These are phyloP conservation scores for Pitta sordida DNA, from an alignment of 2,113 vertebrate genomes.

Conservation along the genomic window DNA sequence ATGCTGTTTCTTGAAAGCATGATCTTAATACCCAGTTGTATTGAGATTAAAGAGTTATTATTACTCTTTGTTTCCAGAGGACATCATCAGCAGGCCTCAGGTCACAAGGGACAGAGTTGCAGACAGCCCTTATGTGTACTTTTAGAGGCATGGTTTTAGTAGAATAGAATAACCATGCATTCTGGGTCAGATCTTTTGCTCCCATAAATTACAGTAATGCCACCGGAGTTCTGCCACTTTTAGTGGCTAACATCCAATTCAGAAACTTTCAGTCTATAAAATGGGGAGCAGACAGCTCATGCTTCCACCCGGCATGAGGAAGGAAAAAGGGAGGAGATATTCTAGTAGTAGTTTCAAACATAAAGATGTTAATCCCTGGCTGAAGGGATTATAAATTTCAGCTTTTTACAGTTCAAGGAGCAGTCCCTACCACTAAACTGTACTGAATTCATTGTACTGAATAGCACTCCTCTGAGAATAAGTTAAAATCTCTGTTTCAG, in stretches of 20 bases:
- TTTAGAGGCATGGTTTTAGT: background rate
- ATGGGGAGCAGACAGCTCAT: background rate
- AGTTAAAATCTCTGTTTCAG: background rate
- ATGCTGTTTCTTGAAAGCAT: background rate
- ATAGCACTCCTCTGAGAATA: background rate
- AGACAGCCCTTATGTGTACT: background rate
- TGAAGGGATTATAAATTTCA: background rate
- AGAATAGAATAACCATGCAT: fast-evolving
- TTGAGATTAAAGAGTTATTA: background rate
- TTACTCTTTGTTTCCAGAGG: background rate
- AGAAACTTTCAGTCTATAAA: background rate
- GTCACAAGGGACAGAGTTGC: background rate
- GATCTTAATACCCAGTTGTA: background rate
- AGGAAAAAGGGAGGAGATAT: background rate
- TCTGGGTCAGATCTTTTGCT: background rate
- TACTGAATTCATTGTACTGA: background rate
- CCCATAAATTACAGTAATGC: fast-evolving
- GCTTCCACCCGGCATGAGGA: fast-evolving
- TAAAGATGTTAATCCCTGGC: background rate
- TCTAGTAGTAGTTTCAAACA: background rate
- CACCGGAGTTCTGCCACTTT: background rate
- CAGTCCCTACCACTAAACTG: background rate
- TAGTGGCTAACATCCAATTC: background rate
- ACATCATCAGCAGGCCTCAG: background rate
- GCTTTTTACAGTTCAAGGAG: background rate